phyloP scores from a whole-genome alignment of 1,140 invertebrate species.

The Contarinia nasturtii region DNA sequence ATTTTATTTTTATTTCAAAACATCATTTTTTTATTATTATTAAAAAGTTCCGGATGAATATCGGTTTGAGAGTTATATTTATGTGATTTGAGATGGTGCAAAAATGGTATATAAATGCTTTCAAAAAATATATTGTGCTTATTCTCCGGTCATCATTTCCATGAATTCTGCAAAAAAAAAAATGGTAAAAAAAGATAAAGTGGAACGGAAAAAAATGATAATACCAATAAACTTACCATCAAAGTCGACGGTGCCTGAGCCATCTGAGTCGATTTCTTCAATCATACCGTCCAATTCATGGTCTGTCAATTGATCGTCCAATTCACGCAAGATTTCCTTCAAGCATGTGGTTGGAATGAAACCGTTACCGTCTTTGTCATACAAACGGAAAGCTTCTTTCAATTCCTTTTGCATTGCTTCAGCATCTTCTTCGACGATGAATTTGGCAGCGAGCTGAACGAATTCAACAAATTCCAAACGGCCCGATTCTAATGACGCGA shows the following conservation, averaged over 20 bases:
- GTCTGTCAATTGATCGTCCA: slow-evolving; percentile 83
- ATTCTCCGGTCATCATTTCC: slow-evolving; percentile 92
- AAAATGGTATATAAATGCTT: no score
- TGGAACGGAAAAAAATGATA: not conserved
- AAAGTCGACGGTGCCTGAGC: slow-evolving; percentile 50
- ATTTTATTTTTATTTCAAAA: no score
- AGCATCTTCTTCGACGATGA: slow-evolving; percentile 87
- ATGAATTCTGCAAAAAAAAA: slow-evolving; percentile 65
- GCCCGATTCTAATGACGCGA: slow-evolving; percentile 55
- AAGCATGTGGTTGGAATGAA: slow-evolving; percentile 88
- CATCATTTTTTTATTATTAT: not conserved
- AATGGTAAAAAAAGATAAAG: slow-evolving; percentile 26
- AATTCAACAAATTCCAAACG: slow-evolving; percentile 90
- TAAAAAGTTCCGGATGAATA: not conserved
- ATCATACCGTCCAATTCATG: slow-evolving; percentile 89
- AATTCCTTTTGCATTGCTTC: slow-evolving; percentile 85
- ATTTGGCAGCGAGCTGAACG: slow-evolving; percentile 79
- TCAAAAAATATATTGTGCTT: slow-evolving; percentile 21
- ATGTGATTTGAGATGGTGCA: not conserved
- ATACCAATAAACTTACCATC: slow-evolving; percentile 29
- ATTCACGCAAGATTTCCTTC: slow-evolving; percentile 74
- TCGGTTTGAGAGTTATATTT: not conserved
- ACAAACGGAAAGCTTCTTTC: slow-evolving; percentile 79
- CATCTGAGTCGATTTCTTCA: slow-evolving; percentile 90
- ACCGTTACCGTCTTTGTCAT: slow-evolving; percentile 79